These are phyloP conservation scores for Coelopa pilipes DNA, from an alignment of 2,888 invertebrate species.

Conservation along the genomic window DNA sequence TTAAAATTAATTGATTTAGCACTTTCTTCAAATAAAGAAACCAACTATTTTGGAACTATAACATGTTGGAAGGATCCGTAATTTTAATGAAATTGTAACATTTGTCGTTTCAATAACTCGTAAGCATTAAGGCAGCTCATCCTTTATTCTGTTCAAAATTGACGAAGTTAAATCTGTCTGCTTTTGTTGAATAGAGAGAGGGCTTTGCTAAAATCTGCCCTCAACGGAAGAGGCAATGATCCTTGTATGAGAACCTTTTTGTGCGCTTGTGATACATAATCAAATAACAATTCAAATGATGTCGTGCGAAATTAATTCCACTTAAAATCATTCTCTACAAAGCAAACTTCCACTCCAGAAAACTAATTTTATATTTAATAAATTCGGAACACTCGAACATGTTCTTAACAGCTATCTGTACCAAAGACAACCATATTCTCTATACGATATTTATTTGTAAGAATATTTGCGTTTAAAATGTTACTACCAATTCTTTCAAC, in stretches of 20 bases:
- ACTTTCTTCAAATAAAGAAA: not conserved
- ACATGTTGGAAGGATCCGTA: not conserved
- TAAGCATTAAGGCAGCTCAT: not conserved
- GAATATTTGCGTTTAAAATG: no score
- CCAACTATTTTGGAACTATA: not conserved
- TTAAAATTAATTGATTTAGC: constrained; percentile 12
- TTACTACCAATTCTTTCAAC: no score
- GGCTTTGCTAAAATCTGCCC: constrained; percentile 39
- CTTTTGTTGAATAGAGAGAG: constrained; percentile 26
- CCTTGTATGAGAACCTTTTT: constrained; percentile 45
- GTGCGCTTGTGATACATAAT: constrained; percentile 62
- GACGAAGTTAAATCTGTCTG: not conserved
- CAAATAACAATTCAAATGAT: constrained; percentile 60
- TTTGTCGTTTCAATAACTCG: constrained; percentile 48
- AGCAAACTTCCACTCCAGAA: no score
- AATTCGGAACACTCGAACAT: no score
- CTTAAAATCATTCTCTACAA: constrained; percentile 47
- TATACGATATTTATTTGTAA: no score
- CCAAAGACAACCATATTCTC: no score
- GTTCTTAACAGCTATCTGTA: no score
- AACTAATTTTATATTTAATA: not conserved
- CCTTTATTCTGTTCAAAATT: not conserved
- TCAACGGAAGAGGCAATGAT: constrained; percentile 44
- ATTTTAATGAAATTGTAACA: constrained; percentile 53
- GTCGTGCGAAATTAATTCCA: constrained; percentile 53